phyloP scores from a whole-genome alignment of 2,797 vertebrate species.

The Morus bassanus region DNA sequence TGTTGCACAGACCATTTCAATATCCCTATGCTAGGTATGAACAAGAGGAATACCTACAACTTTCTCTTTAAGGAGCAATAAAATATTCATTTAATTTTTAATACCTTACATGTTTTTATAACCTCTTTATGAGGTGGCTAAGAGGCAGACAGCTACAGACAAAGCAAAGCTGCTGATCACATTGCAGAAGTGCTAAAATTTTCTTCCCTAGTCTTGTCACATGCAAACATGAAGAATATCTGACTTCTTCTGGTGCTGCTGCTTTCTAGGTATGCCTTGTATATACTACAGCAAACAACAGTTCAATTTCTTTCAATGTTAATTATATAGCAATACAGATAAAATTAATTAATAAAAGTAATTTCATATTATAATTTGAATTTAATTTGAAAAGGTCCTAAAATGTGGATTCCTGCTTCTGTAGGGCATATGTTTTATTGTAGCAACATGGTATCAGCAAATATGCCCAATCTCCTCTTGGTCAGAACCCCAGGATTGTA shows the following conservation, averaged over 20 bases:
- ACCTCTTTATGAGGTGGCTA: slow-evolving; percentile 58
- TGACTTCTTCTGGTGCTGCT: not conserved
- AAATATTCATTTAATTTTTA: slow-evolving; percentile 64
- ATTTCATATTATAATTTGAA: not conserved
- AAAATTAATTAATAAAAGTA: not conserved
- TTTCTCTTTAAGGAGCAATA: not conserved
- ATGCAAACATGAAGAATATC: not conserved
- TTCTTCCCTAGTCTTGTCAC: slow-evolving; percentile 40
- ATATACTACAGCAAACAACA: not conserved
- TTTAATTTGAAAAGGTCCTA: not conserved
- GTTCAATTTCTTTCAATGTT: not conserved
- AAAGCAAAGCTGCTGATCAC: slow-evolving; percentile 3
- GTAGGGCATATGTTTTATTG: not conserved
- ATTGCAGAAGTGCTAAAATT: slow-evolving; percentile 62
- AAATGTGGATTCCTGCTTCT: not conserved
- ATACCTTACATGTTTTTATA: slow-evolving; percentile 65
- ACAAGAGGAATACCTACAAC: not conserved
- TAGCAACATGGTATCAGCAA: not conserved
- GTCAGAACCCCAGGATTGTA: not conserved
- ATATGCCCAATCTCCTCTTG: not conserved
- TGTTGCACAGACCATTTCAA: not conserved
- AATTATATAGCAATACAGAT: not conserved
- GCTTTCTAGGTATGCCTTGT: not conserved
- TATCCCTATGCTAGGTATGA: not conserved
- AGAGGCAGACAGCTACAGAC: slow-evolving; percentile 60